Evolutionary conservation across 2,888 invertebrate genomes (phyloP), one percentile per base, ranked within the genome.

Genomic region (Yponomeuta cagnagella): DNA sequence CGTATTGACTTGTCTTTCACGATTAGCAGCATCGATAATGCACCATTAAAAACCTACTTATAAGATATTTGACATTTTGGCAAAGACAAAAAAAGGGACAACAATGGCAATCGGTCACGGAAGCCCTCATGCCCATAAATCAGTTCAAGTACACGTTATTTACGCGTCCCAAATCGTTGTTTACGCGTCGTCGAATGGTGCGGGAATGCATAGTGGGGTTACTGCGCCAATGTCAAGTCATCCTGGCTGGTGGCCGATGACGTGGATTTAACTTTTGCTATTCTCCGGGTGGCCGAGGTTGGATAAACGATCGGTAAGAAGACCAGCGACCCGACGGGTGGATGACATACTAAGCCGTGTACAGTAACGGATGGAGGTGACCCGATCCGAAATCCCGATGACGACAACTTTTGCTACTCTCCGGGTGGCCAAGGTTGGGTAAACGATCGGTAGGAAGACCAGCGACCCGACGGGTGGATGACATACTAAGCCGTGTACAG

Each of bases 171-270:
- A 43, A 43, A 43, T 77, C 72, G 75, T 76, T 80, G 77, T 80
- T 78, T 77, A 74, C 76, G 73, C 75, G 72, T 72, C 73, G 75
- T 77, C 75, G 74, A 76, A 79, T 77, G 75, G 76, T 79, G 79
- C 77, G 78, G 77, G 78, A 75, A 74, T 78, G 77, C 76, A 77
- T 77, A 81, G 77, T 78, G 77, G 74, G 73, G 73, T 74, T 63
- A 70, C 64, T 71, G 75, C 77, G 80, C 81, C 82, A 86, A 83
- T 87, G 85, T 85, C 85, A 84, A 77, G 79, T 70, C 65, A 73
- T 69, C 74, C 85, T 84, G 77, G 80, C 70, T 63, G 73, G 70
- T 74, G 74, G 74, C 72, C 33, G 74, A 74, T 73, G 73, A 72
- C 70, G 69, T 43, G 43, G 43, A 43, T 43, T 43, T 43, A 43